These are phyloP conservation scores for Uropsilus gracilis DNA, from an alignment of 2,113 vertebrate species.

Conservation along the genomic window DNA sequence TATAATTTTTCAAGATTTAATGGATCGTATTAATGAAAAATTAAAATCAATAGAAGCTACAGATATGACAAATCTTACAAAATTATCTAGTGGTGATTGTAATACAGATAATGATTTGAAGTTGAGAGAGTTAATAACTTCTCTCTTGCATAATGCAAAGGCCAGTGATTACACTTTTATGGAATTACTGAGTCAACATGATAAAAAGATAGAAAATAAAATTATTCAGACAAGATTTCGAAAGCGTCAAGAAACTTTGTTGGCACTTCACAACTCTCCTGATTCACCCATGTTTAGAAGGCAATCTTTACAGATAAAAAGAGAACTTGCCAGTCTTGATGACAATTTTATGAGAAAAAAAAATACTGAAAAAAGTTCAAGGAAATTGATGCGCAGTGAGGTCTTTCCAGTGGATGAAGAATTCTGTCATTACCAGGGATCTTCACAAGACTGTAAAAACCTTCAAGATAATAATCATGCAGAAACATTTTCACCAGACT, in stretches of 20 bases:
- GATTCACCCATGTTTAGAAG: conserved; percentile 89
- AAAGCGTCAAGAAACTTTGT: conserved; percentile 91
- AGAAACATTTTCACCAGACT: conserved; percentile 79
- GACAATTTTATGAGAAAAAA: conserved; percentile 86
- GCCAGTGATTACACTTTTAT: conserved; percentile 93
- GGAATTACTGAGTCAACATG: conserved; percentile 91
- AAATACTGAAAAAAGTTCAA: conserved; percentile 84
- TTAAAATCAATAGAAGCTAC: conserved; percentile 92
- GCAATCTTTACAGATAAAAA: conserved; percentile 92
- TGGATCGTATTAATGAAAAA: conserved; percentile 94
- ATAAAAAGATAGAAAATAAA: conserved; percentile 89
- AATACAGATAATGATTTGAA: conserved; percentile 87
- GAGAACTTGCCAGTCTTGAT: conserved; percentile 91
- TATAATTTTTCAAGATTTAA: conserved; percentile 90
- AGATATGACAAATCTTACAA: conserved; percentile 85
- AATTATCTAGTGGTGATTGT: conserved; percentile 85
- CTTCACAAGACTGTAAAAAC: conserved; percentile 79
- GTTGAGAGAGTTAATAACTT: conserved; percentile 93
- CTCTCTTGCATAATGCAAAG: conserved; percentile 90
- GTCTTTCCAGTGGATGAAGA: conserved; percentile 73
- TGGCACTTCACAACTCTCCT: conserved; percentile 87
- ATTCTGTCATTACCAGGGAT: conserved; percentile 66
- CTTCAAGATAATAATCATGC: conserved; percentile 68
- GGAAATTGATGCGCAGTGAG: conserved; percentile 77
- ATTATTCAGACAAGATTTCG: conserved; percentile 93